Conservation (phyloP, 2,113 vertebrate species). For the Poicephalus meyeri region DNA sequence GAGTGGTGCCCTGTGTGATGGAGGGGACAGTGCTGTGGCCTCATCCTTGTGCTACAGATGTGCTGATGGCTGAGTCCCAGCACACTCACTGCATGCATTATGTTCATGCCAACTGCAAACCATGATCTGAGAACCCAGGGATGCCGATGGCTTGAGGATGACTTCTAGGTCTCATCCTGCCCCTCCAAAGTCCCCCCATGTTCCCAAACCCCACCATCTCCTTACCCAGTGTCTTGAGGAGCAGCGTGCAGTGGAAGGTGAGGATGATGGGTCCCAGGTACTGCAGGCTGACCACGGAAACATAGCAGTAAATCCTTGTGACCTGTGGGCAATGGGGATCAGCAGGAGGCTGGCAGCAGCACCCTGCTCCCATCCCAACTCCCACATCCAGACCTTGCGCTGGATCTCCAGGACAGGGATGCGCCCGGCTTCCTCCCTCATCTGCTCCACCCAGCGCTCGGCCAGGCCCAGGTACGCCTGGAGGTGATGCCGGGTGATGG, state of each 20-base stretch:
- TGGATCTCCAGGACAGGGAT: constrained; percentile 91
- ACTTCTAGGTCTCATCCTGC: background rate
- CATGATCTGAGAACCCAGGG: background rate
- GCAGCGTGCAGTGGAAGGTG: constrained; percentile 85
- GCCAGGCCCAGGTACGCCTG: constrained; percentile 95
- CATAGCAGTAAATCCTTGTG: constrained; percentile 90
- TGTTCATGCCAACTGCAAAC: background rate
- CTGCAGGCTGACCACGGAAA: constrained; percentile 90
- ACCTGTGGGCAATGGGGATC: constrained; percentile 70
- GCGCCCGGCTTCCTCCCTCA: constrained; percentile 88
- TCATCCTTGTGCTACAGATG: fast-evolving
- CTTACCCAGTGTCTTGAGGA: constrained; percentile 90
- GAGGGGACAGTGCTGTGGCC: background rate
- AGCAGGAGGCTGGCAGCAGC: fast-evolving
- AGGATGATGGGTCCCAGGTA: constrained; percentile 90
- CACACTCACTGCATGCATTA: fast-evolving
- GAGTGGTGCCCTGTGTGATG: constrained; percentile 84
- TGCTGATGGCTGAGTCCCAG: background rate
- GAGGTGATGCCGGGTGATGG: constrained; percentile 83
- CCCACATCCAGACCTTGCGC: constrained; percentile 73
- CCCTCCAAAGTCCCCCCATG: fast-evolving
- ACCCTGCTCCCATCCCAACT: fast-evolving
- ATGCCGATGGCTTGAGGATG: fast-evolving
- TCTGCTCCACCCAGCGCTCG: constrained; percentile 86
- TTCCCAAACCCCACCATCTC: fast-evolving